These are phyloP conservation scores for Corythornis madagascariensis DNA, from an alignment of 2,113 vertebrate genomes.

Conservation along the genomic window DNA sequence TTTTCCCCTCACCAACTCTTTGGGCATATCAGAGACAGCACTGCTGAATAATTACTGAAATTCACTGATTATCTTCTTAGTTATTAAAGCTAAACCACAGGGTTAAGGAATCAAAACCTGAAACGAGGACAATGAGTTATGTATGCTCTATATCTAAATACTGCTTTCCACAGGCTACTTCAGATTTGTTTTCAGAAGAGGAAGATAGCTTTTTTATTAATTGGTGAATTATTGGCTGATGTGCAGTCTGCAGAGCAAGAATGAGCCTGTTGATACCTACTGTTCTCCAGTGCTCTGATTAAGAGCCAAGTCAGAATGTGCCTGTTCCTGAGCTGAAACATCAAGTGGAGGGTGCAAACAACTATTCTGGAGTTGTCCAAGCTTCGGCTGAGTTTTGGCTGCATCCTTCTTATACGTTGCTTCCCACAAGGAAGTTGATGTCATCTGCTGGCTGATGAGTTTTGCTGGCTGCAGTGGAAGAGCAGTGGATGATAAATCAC, in stretches of 20 bases:
- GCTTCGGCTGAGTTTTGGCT: neutral
- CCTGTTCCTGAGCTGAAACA: neutral
- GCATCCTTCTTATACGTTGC: neutral
- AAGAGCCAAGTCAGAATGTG: fast-evolving
- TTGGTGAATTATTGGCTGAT: neutral
- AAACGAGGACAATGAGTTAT: neutral
- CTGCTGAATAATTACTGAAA: neutral
- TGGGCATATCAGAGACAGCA: neutral
- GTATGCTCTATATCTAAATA: neutral
- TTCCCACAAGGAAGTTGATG: neutral
- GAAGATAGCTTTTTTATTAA: neutral
- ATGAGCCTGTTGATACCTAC: neutral
- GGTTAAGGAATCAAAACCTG: neutral
- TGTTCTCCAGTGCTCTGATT: neutral
- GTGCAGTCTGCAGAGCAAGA: neutral
- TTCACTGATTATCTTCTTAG: neutral
- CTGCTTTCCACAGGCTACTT: neutral
- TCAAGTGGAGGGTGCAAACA: neutral
- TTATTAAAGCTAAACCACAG: neutral
- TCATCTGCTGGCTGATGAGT: neutral
- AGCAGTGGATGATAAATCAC: neutral
- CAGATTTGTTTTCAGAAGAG: neutral
- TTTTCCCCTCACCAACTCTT: neutral
- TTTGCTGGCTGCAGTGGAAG: neutral
- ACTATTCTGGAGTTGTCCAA: neutral